Conservation (phyloP, 2,113 vertebrate species). For the Holacanthus passer region DNA sequence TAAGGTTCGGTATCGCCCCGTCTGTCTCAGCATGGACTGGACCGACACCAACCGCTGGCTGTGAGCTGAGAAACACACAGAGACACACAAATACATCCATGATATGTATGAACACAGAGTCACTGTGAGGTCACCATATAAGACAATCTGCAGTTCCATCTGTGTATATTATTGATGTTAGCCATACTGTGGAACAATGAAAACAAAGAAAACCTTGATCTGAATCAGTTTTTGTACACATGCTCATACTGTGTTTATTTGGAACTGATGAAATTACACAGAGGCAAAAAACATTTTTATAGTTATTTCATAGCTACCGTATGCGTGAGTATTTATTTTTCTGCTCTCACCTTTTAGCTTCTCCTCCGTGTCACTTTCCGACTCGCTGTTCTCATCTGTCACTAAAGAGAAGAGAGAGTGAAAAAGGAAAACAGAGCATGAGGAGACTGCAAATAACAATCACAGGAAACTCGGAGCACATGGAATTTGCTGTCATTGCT, state of each 20-base stretch:
- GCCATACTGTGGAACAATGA: not conserved
- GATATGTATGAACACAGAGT: not conserved
- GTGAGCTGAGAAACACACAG: slow-evolving; percentile 85
- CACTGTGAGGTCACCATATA: not conserved
- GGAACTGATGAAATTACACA: not conserved
- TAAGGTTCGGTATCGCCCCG: slow-evolving; percentile 86
- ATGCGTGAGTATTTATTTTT: not conserved
- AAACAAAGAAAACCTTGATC: not conserved
- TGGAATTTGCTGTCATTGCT: slow-evolving; percentile 11
- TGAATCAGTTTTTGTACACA: not conserved
- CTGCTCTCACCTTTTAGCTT: slow-evolving; percentile 91
- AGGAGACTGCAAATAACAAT: slow-evolving; percentile 27
- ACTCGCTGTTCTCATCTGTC: slow-evolving; percentile 97
- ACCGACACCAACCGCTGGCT: slow-evolving; percentile 94
- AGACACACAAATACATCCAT: not conserved
- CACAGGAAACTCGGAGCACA: slow-evolving; percentile 29
- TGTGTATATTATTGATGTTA: not conserved
- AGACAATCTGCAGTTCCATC: not conserved
- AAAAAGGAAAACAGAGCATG: slow-evolving; percentile 5
- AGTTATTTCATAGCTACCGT: not conserved
- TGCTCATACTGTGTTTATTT: not conserved
- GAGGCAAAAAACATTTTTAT: not conserved
- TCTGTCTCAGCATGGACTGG: slow-evolving; percentile 93
- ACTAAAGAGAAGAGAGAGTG: slow-evolving; percentile 74
- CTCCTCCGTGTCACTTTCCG: slow-evolving; percentile 96